A percentile compares a stretch with the other conserved stretches of the same genome.
Evolutionary conservation across 2,888 invertebrate species (phyloP).

Genomic region (Balanococcus diminutus): DNA sequence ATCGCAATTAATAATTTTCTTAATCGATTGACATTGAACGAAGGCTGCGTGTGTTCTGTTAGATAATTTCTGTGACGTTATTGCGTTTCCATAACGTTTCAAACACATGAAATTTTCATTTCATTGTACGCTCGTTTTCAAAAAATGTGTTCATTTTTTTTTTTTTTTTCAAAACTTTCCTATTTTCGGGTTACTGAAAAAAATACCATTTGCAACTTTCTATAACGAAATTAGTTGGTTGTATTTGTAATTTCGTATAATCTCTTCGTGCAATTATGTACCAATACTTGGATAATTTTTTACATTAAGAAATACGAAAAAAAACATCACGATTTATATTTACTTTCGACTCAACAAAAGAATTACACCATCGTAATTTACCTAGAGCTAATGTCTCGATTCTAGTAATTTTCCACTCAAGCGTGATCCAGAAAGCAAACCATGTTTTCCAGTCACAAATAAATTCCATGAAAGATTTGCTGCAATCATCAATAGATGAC

Average conservation of each 20-base stretch:
- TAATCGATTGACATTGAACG: background rate
- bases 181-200: background rate
- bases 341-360: background rate
- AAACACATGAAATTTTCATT: background rate
- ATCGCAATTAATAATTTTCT: background rate
- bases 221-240: too few species aligned
- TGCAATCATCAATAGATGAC: background rate
- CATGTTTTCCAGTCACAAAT: background rate
- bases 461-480: conserved; percentile 1
- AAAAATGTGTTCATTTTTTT: background rate
- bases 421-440: background rate
- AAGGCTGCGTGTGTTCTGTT: background rate
- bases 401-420: background rate
- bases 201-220: background rate
- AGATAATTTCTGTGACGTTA: background rate
- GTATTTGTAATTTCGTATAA: too few species aligned
- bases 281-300: too few species aligned
- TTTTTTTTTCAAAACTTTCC: background rate
- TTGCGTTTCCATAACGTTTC: background rate
- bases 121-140: too few species aligned
- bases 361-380: background rate
- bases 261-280: too few species aligned
- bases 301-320: too few species aligned
- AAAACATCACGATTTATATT: background rate
- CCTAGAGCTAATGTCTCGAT: background rate